Conservation (phyloP, 2,797 vertebrate species). For the Malacoraja senta region DNA sequence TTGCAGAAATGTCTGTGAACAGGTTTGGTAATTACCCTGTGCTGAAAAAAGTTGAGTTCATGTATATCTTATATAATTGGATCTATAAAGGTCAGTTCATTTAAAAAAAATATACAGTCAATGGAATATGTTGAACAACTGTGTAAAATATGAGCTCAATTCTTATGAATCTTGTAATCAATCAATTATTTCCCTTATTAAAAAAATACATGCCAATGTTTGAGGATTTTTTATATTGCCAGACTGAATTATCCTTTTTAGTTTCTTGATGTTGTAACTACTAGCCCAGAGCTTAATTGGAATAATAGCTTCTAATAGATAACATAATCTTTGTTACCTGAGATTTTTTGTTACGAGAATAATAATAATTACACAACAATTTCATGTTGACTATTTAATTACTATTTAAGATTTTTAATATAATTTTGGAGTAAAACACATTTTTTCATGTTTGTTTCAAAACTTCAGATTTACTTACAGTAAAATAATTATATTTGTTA, state of each 20-base stretch:
- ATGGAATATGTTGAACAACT: background rate
- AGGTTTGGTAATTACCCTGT: background rate
- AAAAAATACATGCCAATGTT: background rate
- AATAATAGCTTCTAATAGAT: background rate
- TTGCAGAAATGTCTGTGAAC: background rate
- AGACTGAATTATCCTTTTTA: background rate
- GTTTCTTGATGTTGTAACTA: background rate
- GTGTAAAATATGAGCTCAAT: background rate
- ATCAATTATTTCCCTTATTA: background rate
- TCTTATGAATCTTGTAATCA: background rate
- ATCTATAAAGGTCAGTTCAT: background rate
- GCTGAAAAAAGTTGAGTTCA: background rate
- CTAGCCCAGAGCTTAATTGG: background rate
- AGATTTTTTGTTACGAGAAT: background rate
- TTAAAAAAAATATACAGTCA: background rate
- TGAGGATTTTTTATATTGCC: background rate
- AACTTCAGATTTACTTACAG: background rate
- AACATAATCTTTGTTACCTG: background rate
- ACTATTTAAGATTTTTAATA: background rate
- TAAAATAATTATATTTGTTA: background rate
- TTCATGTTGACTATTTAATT: background rate
- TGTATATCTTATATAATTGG: background rate
- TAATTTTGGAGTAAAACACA: background rate
- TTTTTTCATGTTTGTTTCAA: background rate
- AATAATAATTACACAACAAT: background rate